Conservation (phyloP, 1,140 invertebrate genomes). For the Zaprionus africanus region DNA sequence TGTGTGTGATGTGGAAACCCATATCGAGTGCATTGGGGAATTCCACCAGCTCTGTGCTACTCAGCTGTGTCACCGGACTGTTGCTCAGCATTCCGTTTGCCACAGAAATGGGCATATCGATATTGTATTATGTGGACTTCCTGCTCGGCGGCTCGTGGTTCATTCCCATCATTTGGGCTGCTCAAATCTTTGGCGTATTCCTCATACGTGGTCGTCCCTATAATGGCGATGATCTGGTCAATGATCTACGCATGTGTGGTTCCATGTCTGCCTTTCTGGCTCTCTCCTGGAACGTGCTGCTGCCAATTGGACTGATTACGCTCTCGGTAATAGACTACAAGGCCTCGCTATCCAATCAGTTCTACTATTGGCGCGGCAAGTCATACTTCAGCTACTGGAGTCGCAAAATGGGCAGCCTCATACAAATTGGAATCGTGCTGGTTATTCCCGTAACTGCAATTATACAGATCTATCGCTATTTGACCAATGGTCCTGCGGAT, state of each 20-base stretch:
- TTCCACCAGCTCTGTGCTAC: constrained; percentile 94
- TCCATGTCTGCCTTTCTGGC: constrained; percentile 90
- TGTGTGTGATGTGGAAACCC: constrained; percentile 86
- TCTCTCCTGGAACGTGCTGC: constrained; percentile 94
- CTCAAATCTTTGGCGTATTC: constrained; percentile 91
- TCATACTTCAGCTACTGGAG: constrained; percentile 91
- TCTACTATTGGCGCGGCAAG: constrained; percentile 81
- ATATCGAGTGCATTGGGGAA: constrained; percentile 90
- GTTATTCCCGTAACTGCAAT: constrained; percentile 91
- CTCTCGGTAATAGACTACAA: constrained; percentile 80
- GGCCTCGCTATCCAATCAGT: constrained; percentile 76
- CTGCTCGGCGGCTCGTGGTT: constrained; percentile 93
- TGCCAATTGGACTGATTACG: constrained; percentile 91
- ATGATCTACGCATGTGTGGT: constrained; percentile 86
- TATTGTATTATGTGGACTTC: constrained; percentile 94
- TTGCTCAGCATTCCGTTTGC: constrained; percentile 94
- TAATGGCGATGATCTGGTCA: constrained; percentile 92
- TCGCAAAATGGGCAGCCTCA: constrained; percentile 90
- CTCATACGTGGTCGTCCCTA: constrained; percentile 93
- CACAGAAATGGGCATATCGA: constrained; percentile 93
- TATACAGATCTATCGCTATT: constrained; percentile 92
- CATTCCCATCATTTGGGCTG: constrained; percentile 91
- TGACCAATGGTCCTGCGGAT: constrained; percentile 92
- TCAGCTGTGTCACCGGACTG: constrained; percentile 93
- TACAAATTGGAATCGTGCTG: constrained; percentile 91